Evolutionary conservation across 2,888 invertebrate genomes (phyloP).

Genomic region (Eudemis profundana): DNA sequence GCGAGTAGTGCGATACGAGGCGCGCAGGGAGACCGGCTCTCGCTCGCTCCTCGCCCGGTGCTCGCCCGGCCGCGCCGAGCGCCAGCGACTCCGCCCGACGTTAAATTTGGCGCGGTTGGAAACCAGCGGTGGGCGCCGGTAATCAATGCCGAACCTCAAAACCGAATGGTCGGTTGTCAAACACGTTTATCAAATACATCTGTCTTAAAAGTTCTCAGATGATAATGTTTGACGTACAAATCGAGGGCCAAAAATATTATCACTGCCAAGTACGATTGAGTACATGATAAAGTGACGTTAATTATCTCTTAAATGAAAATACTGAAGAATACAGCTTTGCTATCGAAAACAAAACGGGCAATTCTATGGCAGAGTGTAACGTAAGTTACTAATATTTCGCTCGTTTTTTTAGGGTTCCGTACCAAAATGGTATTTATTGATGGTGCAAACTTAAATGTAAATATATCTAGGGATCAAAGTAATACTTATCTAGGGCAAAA

Average conservation of each 20-base stretch:
- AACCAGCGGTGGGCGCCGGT: conserved; percentile 75
- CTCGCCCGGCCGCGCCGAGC: conserved; percentile 63
- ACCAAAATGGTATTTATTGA: too few species aligned
- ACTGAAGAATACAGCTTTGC: conserved; percentile 9
- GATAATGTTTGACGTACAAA: conserved; percentile 71
- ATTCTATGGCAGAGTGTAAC: too few species aligned
- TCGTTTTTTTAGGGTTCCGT: not conserved
- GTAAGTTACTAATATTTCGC: too few species aligned
- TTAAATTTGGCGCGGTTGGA: conserved; percentile 83
- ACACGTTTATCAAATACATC: conserved; percentile 12
- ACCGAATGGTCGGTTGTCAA: conserved; percentile 19
- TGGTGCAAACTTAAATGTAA: too few species aligned
- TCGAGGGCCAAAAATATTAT: conserved; percentile 68
- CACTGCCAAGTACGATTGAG: conserved; percentile 51
- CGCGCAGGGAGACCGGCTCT: conserved; percentile 54
- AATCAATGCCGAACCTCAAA: conserved; percentile 66
- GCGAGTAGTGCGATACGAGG: conserved; percentile 52
- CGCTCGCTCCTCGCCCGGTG: conserved; percentile 45
- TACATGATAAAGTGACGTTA: conserved; percentile 28
- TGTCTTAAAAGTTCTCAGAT: conserved; percentile 6
- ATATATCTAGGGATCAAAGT: too few species aligned
- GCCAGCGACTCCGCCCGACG: conserved; percentile 77
- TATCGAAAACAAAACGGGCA: conserved; percentile 1
- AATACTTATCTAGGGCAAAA: too few species aligned
- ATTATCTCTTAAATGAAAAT: conserved; percentile 29